Conservation (phyloP, 2,888 invertebrate genomes). For the Parthenolecanium corni region DNA sequence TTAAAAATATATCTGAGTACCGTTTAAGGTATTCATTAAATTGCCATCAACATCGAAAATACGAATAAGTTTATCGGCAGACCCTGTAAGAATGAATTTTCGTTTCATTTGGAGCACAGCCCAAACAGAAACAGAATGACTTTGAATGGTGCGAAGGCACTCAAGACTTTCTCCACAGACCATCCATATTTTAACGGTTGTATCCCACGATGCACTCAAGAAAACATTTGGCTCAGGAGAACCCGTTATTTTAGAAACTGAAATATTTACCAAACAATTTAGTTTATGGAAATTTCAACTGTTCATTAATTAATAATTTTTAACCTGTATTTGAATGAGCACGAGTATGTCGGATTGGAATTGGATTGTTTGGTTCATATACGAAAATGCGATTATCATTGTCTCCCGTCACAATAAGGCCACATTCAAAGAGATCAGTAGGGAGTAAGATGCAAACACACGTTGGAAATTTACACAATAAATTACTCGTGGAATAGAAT, state of each 20-base stretch:
- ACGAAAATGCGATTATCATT: conserved; percentile 75
- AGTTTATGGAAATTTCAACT: too few relatives aligned
- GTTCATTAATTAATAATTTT: not conserved
- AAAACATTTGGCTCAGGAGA: conserved; percentile 46
- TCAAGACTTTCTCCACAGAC: not conserved
- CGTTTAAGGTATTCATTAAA: conserved; percentile 52
- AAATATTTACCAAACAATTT: not conserved
- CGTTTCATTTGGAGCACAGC: conserved; percentile 49
- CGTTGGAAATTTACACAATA: conserved; percentile 58
- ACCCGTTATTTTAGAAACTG: conserved; percentile 44
- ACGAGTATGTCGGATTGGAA: conserved; percentile 55
- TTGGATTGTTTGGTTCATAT: conserved; percentile 57
- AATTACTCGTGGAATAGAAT: conserved; percentile 56
- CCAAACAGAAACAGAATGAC: conserved; percentile 82
- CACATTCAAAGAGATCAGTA: conserved; percentile 55
- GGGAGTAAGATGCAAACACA: conserved; percentile 66
- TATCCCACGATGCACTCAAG: conserved; percentile 88
- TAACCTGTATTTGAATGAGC: conserved; percentile 65
- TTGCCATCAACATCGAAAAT: conserved; percentile 55
- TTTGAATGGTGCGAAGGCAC: conserved; percentile 47
- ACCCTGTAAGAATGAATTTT: conserved; percentile 63
- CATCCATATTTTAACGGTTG: conserved; percentile 72
- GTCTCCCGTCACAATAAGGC: conserved; percentile 75
- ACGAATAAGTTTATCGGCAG: conserved; percentile 79
- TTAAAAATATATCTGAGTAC: conserved; percentile 40